phyloP scores from a whole-genome alignment of 2,797 vertebrate species.

The Ciconia nigra region DNA sequence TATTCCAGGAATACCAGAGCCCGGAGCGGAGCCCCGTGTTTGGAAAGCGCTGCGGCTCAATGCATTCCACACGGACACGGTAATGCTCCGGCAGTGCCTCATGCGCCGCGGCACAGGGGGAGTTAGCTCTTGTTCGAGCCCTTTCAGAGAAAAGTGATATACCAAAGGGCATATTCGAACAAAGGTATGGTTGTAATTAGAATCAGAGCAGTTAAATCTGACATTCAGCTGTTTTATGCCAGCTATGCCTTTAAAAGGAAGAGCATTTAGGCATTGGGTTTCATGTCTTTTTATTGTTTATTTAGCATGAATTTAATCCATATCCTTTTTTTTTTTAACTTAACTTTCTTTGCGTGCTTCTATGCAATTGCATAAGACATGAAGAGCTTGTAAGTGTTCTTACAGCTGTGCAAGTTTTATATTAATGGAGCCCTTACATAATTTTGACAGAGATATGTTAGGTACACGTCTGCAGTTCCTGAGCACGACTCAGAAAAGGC shows the following conservation, averaged over 20 bases:
- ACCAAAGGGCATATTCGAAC: accelerated
- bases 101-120: neutral
- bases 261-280: neutral
- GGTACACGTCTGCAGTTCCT: neutral
- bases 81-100: neutral
- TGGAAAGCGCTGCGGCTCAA: neutral
- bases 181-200: neutral
- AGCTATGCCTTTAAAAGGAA: neutral
- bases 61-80: neutral
- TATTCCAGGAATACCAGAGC: neutral
- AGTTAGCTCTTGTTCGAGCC: neutral
- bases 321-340: neutral
- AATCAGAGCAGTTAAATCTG: neutral
- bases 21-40: neutral
- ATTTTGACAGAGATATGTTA: neutral
- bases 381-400: neutral
- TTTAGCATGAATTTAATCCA: neutral
- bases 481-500: neutral
- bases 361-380: neutral
- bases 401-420: neutral
- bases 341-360: neutral
- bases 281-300: neutral
- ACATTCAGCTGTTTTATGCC: neutral
- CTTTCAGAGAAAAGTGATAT: neutral
- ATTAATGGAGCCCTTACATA: neutral